Conservation (phyloP, 2,888 invertebrate genomes). For the Neoascia interrupta region DNA sequence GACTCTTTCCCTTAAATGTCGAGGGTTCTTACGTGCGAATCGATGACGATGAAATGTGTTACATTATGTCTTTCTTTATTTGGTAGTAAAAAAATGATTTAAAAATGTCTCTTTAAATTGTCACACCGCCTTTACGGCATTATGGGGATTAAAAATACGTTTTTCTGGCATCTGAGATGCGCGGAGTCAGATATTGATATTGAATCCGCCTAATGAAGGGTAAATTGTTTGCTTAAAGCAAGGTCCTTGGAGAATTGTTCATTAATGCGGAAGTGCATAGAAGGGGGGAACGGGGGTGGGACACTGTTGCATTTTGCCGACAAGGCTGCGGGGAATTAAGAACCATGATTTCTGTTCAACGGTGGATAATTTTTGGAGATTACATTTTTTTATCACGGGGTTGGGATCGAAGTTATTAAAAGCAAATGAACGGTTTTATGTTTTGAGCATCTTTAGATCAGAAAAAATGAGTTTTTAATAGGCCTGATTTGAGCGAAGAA, state of each 20-base stretch:
- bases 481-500: no score
- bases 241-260: not conserved
- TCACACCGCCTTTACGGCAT: conserved; percentile 39
- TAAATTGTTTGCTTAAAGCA: conserved; percentile 25
- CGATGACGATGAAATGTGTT: conserved; percentile 41
- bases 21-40: conserved; percentile 15
- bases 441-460: no score
- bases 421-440: no score
- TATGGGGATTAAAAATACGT: conserved; percentile 1
- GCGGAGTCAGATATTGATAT: conserved; percentile 9
- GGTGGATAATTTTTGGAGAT: no score
- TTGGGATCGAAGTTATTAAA: no score
- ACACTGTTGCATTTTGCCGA: no score
- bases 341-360: no score
- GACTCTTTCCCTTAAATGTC: not conserved
- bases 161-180: not conserved
- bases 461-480: no score
- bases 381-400: no score
- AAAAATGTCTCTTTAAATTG: conserved; percentile 46
- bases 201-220: conserved; percentile 15
- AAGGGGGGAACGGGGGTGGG: no score
- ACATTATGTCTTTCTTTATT: conserved; percentile 31
- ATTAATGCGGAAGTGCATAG: not conserved
- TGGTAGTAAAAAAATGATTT: conserved; percentile 44
- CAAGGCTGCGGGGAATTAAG: no score